Conservation (phyloP, 2,113 vertebrate species). For the Paedocypris sp. region DNA sequence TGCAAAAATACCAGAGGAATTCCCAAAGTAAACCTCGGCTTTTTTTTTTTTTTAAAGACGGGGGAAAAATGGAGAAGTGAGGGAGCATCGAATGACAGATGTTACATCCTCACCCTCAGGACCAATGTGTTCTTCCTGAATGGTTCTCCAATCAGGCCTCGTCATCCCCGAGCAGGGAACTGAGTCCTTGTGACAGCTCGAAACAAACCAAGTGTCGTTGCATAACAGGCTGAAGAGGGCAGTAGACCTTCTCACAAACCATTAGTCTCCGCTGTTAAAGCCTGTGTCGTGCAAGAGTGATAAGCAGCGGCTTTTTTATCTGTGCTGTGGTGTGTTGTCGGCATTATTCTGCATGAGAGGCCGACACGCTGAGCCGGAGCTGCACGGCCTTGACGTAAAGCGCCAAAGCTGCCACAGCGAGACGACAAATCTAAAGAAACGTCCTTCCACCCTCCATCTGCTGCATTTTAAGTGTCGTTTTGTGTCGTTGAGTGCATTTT, state of each 20-base stretch:
- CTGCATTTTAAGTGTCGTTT: not conserved
- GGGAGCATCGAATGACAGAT: conserved; percentile 32
- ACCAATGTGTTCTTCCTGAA: conserved; percentile 37
- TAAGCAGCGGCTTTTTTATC: not conserved
- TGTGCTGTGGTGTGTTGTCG: not conserved
- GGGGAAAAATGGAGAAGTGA: not conserved
- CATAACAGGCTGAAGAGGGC: not conserved
- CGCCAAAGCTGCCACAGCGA: not conserved
- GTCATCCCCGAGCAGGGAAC: not conserved
- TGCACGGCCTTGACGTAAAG: not conserved
- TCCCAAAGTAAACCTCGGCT: conserved; percentile 5
- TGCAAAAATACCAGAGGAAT: not conserved
- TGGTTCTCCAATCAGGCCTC: conserved; percentile 11
- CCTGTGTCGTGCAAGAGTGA: not conserved
- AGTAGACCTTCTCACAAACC: not conserved
- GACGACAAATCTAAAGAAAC: not conserved
- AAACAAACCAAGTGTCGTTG: conserved; percentile 17
- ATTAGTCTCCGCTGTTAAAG: not conserved
- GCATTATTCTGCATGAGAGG: not conserved
- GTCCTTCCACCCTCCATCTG: not conserved
- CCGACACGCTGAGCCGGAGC: not conserved
- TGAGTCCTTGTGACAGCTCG: conserved; percentile 27
- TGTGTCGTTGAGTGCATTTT: not conserved
- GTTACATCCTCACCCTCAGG: conserved; percentile 29
- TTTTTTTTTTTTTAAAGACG: conserved; percentile 7